A percentile compares a stretch with the other conserved stretches of the same genome.
phyloP scores from a whole-genome alignment of 2,888 invertebrate species.

The Amiota minor region DNA sequence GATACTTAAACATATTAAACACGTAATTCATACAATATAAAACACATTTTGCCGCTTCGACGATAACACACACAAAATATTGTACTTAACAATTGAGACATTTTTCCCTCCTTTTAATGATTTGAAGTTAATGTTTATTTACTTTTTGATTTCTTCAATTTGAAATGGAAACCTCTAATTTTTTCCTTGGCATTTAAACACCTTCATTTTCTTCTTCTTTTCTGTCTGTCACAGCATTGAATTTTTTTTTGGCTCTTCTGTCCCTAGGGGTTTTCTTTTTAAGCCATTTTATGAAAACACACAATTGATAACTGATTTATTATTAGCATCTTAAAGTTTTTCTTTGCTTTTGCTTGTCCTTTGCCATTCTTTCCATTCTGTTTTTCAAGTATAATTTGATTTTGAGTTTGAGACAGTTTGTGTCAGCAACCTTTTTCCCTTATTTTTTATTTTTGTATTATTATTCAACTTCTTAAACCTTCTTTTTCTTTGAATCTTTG shows the following conservation, averaged over 20 bases:
- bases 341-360: no score
- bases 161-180: neutral
- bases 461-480: conserved; percentile 1
- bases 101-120: conserved; percentile 36
- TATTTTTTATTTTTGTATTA: conserved; percentile 39
- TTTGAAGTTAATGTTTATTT: neutral
- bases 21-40: neutral
- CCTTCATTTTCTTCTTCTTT: conserved; percentile 12
- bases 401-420: neutral
- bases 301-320: conserved; percentile 48
- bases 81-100: conserved; percentile 37
- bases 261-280: neutral
- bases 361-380: conserved; percentile 43
- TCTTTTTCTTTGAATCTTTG: neutral
- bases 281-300: neutral
- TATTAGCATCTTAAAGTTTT: conserved; percentile 42
- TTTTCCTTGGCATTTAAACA: conserved; percentile 26
- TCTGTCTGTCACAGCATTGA: neutral
- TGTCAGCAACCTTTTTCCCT: conserved; percentile 43
- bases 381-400: neutral
- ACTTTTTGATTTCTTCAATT: neutral
- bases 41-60: conserved; percentile 26
- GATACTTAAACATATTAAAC: neutral
- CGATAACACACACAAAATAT: conserved; percentile 24
- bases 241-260: neutral